These are phyloP conservation scores for Tetramorium bicarinatum DNA, from an alignment of 2,888 invertebrate species.

Conservation along the genomic window DNA sequence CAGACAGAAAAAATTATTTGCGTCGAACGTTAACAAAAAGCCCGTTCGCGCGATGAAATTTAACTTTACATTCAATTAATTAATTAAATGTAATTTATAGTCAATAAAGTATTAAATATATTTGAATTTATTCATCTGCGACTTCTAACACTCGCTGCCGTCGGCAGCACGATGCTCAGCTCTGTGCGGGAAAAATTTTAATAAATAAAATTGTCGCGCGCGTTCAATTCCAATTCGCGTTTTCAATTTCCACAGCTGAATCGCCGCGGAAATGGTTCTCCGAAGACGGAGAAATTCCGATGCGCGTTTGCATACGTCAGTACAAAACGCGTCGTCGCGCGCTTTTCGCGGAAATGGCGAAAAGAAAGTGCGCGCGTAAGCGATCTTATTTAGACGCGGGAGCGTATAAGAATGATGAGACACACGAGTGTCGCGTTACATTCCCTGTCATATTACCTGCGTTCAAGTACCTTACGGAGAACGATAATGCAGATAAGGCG, in stretches of 20 bases:
- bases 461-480: neutral
- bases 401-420: constrained; percentile 19
- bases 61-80: neutral
- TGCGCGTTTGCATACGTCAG: constrained; percentile 21
- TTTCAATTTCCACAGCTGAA: constrained; percentile 15
- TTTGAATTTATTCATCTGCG: neutral
- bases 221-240: neutral
- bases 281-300: constrained; percentile 3
- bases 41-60: neutral
- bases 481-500: constrained; percentile 27
- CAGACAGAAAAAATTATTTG: neutral
- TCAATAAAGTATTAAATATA: neutral
- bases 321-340: neutral
- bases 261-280: neutral
- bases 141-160: neutral
- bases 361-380: constrained; percentile 18
- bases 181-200: constrained; percentile 16
- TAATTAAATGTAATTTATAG: constrained; percentile 4
- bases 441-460: neutral
- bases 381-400: constrained; percentile 24
- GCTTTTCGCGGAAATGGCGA: neutral
- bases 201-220: constrained; percentile 30
- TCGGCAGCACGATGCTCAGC: neutral
- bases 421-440: neutral
- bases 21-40: constrained; percentile 14